Evolutionary conservation across 1,140 invertebrate species (phyloP).

Genomic region (Solen grandis): DNA sequence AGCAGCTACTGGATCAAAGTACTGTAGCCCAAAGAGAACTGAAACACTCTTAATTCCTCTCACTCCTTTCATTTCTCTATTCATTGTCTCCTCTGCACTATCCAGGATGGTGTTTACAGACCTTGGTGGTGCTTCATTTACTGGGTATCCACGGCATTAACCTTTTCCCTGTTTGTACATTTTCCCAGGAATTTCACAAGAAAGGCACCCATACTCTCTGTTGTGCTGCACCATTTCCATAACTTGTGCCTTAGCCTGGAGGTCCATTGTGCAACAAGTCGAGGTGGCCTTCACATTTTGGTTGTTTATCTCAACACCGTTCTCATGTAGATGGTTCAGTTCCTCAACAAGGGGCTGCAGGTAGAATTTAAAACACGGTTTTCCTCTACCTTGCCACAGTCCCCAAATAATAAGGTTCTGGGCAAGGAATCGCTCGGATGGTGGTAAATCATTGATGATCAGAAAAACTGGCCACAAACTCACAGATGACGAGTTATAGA

Average conservation of each 20-base stretch:
- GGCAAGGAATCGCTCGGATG: not conserved
- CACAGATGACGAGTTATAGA: conserved; percentile 12
- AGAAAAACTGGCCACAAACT: conserved; percentile 23
- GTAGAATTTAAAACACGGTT: conserved; percentile 21
- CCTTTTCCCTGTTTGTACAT: not conserved
- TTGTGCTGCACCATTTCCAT: conserved; percentile 22
- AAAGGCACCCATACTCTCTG: conserved; percentile 20
- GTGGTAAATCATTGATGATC: conserved; percentile 26
- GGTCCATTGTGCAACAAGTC: conserved; percentile 6
- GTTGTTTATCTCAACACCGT: no score
- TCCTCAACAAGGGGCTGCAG: conserved; percentile 22
- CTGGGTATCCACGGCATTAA: not conserved
- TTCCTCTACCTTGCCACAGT: conserved; percentile 29
- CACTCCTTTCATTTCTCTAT: no score
- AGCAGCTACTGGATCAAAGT: conserved; percentile 33
- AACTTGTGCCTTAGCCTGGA: conserved; percentile 20
- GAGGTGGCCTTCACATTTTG: conserved; percentile 11
- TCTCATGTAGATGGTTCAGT: not conserved
- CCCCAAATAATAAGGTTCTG: conserved; percentile 36
- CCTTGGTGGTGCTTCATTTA: not conserved
- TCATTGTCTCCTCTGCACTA: no score
- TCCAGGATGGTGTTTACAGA: no score
- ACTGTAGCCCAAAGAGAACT: conserved; percentile 25
- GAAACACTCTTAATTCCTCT: no score
- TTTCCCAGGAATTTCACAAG: conserved; percentile 17